A percentile compares a stretch with the other conserved stretches of the same genome.
phyloP scores from a whole-genome alignment of 1,140 invertebrate genomes.

The Anastrepha obliqua region DNA sequence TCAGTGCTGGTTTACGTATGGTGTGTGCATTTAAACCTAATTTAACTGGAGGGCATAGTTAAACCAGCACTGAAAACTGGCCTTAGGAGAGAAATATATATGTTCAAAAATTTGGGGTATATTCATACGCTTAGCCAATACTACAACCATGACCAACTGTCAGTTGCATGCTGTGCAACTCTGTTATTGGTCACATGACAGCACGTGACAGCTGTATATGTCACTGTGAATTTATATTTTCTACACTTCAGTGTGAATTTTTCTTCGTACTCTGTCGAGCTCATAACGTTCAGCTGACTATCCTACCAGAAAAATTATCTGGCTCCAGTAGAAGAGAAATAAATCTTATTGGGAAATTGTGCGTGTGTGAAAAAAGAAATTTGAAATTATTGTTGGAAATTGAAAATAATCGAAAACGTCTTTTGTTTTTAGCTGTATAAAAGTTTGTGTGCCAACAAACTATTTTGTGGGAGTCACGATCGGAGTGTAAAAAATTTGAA shows the following conservation, averaged over 20 bases:
- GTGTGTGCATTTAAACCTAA: too few relatives aligned
- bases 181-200: conserved; percentile 56
- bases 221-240: conserved; percentile 58
- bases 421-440: conserved; percentile 39
- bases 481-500: conserved; percentile 52
- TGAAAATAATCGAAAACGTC: neutral
- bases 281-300: conserved; percentile 57
- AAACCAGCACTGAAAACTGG: too few relatives aligned
- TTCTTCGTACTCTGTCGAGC: conserved; percentile 58
- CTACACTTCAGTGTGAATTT: conserved; percentile 59
- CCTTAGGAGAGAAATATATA: too few relatives aligned
- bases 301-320: conserved; percentile 30
- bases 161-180: neutral
- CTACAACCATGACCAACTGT: neutral
- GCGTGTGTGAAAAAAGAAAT: conserved; percentile 43
- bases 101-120: too few relatives aligned
- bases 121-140: neutral
- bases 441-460: conserved; percentile 53
- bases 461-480: conserved; percentile 55
- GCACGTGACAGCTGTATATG: conserved; percentile 57
- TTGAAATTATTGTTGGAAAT: neutral
- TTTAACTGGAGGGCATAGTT: too few relatives aligned
- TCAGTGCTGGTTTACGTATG: too few relatives aligned
- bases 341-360: conserved; percentile 55
- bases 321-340: conserved; percentile 27